Conservation (phyloP, 2,113 vertebrate species). For the Siniperca knerii region DNA sequence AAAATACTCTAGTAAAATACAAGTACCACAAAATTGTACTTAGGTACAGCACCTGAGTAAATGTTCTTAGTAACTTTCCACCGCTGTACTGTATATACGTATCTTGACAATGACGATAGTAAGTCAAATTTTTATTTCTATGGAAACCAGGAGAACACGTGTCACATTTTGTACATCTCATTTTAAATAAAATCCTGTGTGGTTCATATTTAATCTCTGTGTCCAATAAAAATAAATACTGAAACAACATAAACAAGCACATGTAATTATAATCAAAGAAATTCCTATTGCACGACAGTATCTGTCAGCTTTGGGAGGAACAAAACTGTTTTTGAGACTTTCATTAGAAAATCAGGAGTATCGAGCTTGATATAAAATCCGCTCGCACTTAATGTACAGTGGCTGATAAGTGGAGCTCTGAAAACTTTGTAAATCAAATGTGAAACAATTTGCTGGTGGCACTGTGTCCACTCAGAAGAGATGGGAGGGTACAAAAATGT, state of each 20-base stretch:
- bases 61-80: neutral
- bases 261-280: neutral
- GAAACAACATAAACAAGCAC: neutral
- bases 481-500: neutral
- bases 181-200: neutral
- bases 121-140: neutral
- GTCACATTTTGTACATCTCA: neutral
- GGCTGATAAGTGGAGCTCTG: neutral
- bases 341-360: neutral
- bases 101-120: neutral
- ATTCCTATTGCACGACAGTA: neutral
- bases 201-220: neutral
- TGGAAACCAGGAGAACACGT: neutral
- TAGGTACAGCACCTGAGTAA: neutral
- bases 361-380: neutral
- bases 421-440: neutral
- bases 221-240: neutral
- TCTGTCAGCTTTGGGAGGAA: neutral
- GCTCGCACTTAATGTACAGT: neutral
- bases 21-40: neutral
- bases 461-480: neutral
- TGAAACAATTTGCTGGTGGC: slow-evolving; percentile 11
- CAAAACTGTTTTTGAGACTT: neutral
- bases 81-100: too few relatives aligned
- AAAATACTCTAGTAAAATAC: neutral